These are phyloP conservation scores for Microdon myrmicae DNA, from an alignment of 2,888 invertebrate species.

Conservation along the genomic window DNA sequence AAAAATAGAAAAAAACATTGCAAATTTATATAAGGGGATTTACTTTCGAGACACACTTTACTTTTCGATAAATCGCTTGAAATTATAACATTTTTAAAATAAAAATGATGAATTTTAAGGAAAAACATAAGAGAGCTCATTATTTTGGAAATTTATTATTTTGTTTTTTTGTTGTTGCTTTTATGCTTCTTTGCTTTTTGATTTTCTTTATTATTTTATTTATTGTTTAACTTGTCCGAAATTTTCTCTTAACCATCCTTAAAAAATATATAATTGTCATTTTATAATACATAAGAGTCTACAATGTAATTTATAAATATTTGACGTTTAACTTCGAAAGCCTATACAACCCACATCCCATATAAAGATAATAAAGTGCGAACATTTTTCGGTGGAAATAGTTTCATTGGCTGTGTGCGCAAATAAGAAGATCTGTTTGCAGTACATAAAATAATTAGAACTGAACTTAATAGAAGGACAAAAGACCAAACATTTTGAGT, in stretches of 20 bases:
- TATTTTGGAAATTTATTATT: slow-evolving; percentile 8
- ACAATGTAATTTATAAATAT: too few relatives aligned
- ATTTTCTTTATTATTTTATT: slow-evolving; percentile 14
- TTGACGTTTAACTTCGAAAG: too few relatives aligned
- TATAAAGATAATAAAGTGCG: too few relatives aligned
- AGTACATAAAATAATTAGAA: too few relatives aligned
- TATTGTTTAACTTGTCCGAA: slow-evolving; percentile 31
- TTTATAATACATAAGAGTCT: too few relatives aligned
- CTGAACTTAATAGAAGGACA: too few relatives aligned
- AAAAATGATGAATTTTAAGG: slow-evolving; percentile 7
- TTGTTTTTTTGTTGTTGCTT: slow-evolving; percentile 8
- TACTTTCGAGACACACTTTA: slow-evolving; percentile 17
- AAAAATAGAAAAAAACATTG: slow-evolving; percentile 55
- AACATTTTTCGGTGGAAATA: slow-evolving; percentile 10
- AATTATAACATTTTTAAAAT: slow-evolving; percentile 7
- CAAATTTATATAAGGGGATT: slow-evolving; percentile 54
- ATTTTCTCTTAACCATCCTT: slow-evolving; percentile 22
- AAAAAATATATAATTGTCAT: slow-evolving; percentile 1
- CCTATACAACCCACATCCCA: too few relatives aligned
- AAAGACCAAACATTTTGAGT: too few relatives aligned
- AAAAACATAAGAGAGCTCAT: slow-evolving; percentile 1
- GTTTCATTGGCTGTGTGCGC: slow-evolving; percentile 68
- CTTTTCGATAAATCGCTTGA: slow-evolving; percentile 2
- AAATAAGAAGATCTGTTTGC: slow-evolving; percentile 86
- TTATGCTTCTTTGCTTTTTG: slow-evolving; percentile 14